Evolutionary conservation across 2,888 invertebrate genomes (phyloP).

Genomic region (Panzeria rudis): DNA sequence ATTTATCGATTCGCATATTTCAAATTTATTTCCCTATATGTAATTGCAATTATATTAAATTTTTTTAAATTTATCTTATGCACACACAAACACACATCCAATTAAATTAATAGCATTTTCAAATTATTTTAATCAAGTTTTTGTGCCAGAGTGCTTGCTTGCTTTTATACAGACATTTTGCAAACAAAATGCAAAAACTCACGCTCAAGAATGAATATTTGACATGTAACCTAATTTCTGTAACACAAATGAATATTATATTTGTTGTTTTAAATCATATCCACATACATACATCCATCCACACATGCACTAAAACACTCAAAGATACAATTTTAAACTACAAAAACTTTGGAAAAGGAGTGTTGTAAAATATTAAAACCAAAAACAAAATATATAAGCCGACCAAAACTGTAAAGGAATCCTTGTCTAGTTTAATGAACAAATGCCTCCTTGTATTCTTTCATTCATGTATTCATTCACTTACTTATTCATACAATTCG

Average conservation of each 20-base stretch:
- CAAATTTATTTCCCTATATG: slow-evolving; percentile 1
- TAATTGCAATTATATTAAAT: slow-evolving; percentile 12
- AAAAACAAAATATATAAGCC: slow-evolving; percentile 6
- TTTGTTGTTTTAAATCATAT: slow-evolving; percentile 4
- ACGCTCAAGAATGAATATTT: slow-evolving; percentile 19
- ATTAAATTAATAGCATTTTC: slow-evolving; percentile 64
- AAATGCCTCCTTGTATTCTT: slow-evolving; percentile 1
- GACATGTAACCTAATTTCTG: slow-evolving; percentile 64
- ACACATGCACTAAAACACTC: not conserved
- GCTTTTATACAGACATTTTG: slow-evolving; percentile 23
- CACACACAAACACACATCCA: slow-evolving; percentile 42
- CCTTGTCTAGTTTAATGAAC: slow-evolving; percentile 44
- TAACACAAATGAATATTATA: slow-evolving; percentile 11
- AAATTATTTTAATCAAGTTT: slow-evolving; percentile 47
- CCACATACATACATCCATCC: not conserved
- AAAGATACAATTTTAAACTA: not conserved
- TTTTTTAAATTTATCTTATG: slow-evolving; percentile 26
- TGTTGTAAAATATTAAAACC: slow-evolving; percentile 2
- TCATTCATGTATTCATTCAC: slow-evolving; percentile 8
- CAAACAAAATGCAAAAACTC: slow-evolving; percentile 29
- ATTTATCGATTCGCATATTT: not conserved
- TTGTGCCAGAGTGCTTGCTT: not conserved
- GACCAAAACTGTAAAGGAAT: slow-evolving; percentile 47
- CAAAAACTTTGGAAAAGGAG: slow-evolving; percentile 25
- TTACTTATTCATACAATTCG: slow-evolving; percentile 24